Evolutionary conservation across 2,113 vertebrate genomes (phyloP).

Genomic region (Riparia riparia): DNA sequence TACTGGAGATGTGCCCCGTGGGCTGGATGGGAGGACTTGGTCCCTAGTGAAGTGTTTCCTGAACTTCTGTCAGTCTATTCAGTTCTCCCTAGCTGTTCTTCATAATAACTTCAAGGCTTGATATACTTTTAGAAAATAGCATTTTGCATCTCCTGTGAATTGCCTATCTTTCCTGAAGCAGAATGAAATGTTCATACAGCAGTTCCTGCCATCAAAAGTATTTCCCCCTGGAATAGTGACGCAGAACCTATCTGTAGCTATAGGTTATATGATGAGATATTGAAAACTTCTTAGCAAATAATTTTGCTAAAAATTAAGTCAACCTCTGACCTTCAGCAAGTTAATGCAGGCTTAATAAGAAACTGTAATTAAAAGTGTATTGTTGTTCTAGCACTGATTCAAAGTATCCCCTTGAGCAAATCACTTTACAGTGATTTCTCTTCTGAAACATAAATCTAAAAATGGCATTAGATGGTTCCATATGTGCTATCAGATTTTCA

Average conservation of each 20-base stretch:
- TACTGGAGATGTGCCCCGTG: constrained; percentile 12
- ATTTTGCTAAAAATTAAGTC: constrained; percentile 43
- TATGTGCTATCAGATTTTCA: neutral
- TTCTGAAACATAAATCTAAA: neutral
- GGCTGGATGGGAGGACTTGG: constrained; percentile 21
- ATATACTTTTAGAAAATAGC: constrained; percentile 52
- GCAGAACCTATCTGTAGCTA: constrained; percentile 22
- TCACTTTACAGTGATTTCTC: neutral
- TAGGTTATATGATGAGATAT: neutral
- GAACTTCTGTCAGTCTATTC: constrained; percentile 42
- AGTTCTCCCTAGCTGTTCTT: constrained; percentile 37
- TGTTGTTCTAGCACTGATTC: neutral
- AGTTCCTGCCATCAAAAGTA: constrained; percentile 41
- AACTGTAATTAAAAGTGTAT: neutral
- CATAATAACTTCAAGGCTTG: constrained; percentile 44
- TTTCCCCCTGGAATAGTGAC: constrained; percentile 43
- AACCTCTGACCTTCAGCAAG: neutral
- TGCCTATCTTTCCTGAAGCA: constrained; percentile 61
- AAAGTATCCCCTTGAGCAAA: neutral
- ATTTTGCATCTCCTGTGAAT: constrained; percentile 48
- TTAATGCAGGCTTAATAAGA: neutral
- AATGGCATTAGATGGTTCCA: neutral
- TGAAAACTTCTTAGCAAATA: constrained; percentile 35
- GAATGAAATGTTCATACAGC: constrained; percentile 37
- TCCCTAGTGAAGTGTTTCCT: constrained; percentile 34